These are phyloP conservation scores for Clarias gariepinus DNA, from an alignment of 2,113 vertebrate genomes.

Conservation along the genomic window DNA sequence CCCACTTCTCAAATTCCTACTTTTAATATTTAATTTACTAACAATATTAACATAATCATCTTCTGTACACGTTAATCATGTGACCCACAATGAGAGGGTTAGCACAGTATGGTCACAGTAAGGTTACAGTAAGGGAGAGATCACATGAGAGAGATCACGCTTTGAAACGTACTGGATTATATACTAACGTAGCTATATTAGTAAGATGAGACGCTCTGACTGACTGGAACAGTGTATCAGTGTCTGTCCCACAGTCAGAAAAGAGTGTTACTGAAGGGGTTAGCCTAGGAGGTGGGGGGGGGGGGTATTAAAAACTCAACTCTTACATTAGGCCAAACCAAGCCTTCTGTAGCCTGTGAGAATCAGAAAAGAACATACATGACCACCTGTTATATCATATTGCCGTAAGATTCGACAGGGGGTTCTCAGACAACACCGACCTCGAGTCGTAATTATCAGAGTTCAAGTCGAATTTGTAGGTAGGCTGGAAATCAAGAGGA, in stretches of 20 bases:
- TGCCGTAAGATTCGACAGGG: background rate
- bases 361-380: conserved; percentile 49
- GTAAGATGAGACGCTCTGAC: background rate
- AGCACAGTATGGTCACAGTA: background rate
- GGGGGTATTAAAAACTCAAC: conserved; percentile 30
- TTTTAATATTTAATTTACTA: background rate
- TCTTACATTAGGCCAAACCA: conserved; percentile 84
- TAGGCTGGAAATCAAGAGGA: conserved; percentile 86
- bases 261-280: conserved; percentile 16
- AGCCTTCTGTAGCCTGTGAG: conserved; percentile 73
- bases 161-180: background rate
- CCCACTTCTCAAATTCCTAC: background rate
- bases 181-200: background rate
- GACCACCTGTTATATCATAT: background rate
- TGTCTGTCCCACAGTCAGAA: background rate
- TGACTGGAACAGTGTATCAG: background rate
- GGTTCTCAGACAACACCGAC: conserved; percentile 57
- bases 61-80: background rate
- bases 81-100: background rate
- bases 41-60: background rate
- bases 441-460: conserved; percentile 89
- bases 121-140: background rate
- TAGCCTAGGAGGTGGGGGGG: background rate
- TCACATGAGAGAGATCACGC: background rate
- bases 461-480: conserved; percentile 91